These are phyloP conservation scores for Euplagia quadripunctaria DNA, from an alignment of 2,888 invertebrate species.

Conservation along the genomic window DNA sequence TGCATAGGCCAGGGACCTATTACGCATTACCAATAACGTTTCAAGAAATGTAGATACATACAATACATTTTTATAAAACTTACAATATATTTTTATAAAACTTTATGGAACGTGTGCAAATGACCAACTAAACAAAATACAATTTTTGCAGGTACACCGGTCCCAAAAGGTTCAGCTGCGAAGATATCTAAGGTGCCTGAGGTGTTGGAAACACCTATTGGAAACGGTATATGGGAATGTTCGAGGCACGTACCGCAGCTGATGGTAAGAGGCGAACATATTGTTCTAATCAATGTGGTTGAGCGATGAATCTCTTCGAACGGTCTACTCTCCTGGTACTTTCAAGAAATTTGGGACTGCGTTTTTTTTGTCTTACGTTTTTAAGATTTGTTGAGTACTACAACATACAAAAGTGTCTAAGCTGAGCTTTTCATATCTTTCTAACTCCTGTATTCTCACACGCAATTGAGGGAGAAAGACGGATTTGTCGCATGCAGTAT, in stretches of 20 bases:
- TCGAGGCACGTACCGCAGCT: slow-evolving; percentile 90
- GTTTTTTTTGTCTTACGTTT: slow-evolving; percentile 2
- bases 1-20: background rate
- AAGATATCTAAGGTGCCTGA: slow-evolving; percentile 84
- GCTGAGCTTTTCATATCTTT: background rate
- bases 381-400: background rate
- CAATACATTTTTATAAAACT: no score
- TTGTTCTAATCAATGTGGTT: slow-evolving; percentile 87
- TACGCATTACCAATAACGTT: background rate
- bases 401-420: no score
- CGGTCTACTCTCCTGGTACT: slow-evolving; percentile 41
- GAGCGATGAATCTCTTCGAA: slow-evolving; percentile 58
- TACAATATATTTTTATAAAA: no score
- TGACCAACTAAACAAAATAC: background rate
- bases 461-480: background rate
- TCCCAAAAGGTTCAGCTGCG: slow-evolving; percentile 74
- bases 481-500: background rate
- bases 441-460: background rate
- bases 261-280: slow-evolving; percentile 92
- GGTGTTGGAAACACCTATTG: slow-evolving; percentile 86
- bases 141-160: slow-evolving; percentile 67
- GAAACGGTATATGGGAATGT: slow-evolving; percentile 90
- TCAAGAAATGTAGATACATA: no score
- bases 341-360: background rate
- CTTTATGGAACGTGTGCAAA: no score